A percentile compares a stretch with the other conserved stretches of the same genome.
Evolutionary conservation across 2,888 invertebrate species (phyloP).

Genomic region (Fabriciana adippe): DNA sequence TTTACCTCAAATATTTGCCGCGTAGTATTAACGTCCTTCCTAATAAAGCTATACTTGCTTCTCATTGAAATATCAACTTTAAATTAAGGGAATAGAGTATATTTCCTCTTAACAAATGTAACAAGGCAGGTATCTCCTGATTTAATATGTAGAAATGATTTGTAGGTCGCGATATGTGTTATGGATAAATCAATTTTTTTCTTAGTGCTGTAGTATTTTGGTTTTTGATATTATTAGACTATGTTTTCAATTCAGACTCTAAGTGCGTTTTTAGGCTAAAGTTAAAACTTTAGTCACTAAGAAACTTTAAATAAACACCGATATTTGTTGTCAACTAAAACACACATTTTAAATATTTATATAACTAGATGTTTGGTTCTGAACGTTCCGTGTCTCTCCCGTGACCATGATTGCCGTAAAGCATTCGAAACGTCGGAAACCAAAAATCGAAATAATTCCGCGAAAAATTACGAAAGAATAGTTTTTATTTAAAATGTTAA

Average conservation of each 20-base stretch:
- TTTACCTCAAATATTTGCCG: slow-evolving; percentile 26
- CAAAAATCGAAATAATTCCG: too few species aligned
- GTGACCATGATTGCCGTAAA: too few species aligned
- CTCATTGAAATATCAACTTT: slow-evolving; percentile 15
- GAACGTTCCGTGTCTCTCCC: too few species aligned
- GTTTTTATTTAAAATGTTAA: background rate
- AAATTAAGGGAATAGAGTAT: slow-evolving; percentile 1
- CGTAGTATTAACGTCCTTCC: slow-evolving; percentile 19
- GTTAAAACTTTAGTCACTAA: too few species aligned
- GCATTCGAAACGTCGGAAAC: too few species aligned
- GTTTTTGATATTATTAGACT: background rate
- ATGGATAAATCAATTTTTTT: slow-evolving; percentile 27
- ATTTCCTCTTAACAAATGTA: background rate
- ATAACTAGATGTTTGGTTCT: too few species aligned
- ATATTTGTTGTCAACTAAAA: too few species aligned
- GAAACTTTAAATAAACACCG: too few species aligned
- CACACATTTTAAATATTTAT: too few species aligned
- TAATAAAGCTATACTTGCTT: slow-evolving; percentile 20
- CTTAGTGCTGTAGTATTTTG: slow-evolving; percentile 19
- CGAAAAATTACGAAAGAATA: too few species aligned
- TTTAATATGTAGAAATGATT: slow-evolving; percentile 36
- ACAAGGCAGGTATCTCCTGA: slow-evolving; percentile 23
- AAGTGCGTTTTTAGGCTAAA: too few species aligned
- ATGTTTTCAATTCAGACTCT: too few species aligned
- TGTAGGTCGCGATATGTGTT: slow-evolving; percentile 30